A percentile compares a stretch with the other conserved stretches of the same genome.
phyloP scores from a whole-genome alignment of 1,140 invertebrate genomes.

The Capitella teleta region DNA sequence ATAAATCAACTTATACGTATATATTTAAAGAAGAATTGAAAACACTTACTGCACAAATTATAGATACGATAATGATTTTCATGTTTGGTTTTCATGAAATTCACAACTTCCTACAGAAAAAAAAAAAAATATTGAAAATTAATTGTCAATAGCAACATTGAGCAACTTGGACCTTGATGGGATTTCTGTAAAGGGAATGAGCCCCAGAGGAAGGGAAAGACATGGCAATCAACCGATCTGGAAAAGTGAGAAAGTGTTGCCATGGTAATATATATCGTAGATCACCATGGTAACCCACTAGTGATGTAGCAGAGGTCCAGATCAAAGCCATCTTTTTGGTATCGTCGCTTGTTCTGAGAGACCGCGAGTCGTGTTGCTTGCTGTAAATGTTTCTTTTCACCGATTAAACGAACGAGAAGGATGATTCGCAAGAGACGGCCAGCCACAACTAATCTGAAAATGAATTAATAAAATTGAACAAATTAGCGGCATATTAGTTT shows the following conservation, averaged over 20 bases:
- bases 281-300: slow-evolving; percentile 17
- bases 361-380: slow-evolving; percentile 45
- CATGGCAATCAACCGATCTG: slow-evolving; percentile 52
- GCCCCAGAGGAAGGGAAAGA: slow-evolving; percentile 50
- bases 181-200: slow-evolving; percentile 51
- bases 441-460: slow-evolving; percentile 39
- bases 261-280: too few species aligned
- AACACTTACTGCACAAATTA: slow-evolving; percentile 50
- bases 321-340: slow-evolving; percentile 50
- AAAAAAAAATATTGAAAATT: slow-evolving; percentile 6
- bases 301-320: slow-evolving; percentile 52
- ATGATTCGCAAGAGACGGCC: slow-evolving; percentile 44
- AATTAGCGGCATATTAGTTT: too few species aligned
- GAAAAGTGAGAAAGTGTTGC: neutral
- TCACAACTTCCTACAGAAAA: slow-evolving; percentile 45
- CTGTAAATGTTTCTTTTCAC: slow-evolving; percentile 42
- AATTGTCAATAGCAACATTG: neutral
- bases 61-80: slow-evolving; percentile 50
- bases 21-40: neutral
- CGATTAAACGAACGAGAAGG: slow-evolving; percentile 37
- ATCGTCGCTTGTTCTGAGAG: slow-evolving; percentile 51
- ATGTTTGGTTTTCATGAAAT: slow-evolving; percentile 51
- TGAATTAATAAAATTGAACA: slow-evolving; percentile 7
- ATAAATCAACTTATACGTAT: neutral
- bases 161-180: slow-evolving; percentile 42